Evolutionary conservation across 2,797 vertebrate genomes (phyloP).

Genomic region (Schizothorax lantsangensis): DNA sequence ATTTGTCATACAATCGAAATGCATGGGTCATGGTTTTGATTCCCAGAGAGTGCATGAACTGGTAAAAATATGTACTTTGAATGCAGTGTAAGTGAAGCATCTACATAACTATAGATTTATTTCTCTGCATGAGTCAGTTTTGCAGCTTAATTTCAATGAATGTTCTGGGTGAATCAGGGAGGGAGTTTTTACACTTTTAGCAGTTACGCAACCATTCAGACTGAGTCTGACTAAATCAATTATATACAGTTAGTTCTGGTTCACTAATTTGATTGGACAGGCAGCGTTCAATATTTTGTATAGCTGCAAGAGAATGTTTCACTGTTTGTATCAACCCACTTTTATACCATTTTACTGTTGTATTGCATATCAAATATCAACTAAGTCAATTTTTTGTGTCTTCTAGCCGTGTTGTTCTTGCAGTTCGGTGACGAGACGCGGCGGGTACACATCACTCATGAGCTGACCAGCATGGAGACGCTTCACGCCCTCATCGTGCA

Average conservation of each 20-base stretch:
- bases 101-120: background rate
- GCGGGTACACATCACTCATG: conserved; percentile 95
- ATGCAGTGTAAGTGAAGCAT: background rate
- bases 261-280: background rate
- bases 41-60: background rate
- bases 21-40: background rate
- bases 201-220: background rate
- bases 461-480: conserved; percentile 97
- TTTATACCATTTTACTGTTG: background rate
- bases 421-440: conserved; percentile 97
- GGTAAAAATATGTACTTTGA: background rate
- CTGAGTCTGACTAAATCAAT: background rate
- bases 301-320: background rate
- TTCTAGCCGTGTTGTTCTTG: conserved; percentile 92
- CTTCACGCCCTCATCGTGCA: conserved; percentile 96
- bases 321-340: background rate
- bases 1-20: background rate
- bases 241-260: background rate
- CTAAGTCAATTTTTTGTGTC: background rate
- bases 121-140: background rate
- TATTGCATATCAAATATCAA: conserved; percentile 30
- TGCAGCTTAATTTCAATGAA: background rate
- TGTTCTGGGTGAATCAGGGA: background rate
- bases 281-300: background rate
- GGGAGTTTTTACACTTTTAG: background rate